phyloP scores from a whole-genome alignment of 1,140 invertebrate species.

The Amyelois transitella region DNA sequence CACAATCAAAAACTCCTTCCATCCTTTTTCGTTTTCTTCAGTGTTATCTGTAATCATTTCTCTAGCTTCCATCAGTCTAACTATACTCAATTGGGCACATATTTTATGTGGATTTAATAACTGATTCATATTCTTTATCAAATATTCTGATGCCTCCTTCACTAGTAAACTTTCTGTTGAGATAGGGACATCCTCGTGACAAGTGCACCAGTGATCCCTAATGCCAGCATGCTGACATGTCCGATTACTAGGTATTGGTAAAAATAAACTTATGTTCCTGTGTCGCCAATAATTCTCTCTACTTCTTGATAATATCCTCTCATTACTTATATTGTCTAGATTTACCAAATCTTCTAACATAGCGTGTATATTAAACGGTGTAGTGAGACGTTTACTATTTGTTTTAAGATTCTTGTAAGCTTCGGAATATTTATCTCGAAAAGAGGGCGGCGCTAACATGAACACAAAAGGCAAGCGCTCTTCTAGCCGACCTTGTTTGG shows the following conservation, averaged over 20 bases:
- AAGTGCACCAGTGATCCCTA: conserved; percentile 87
- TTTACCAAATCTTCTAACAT: conserved; percentile 67
- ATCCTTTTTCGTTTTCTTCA: conserved; percentile 13
- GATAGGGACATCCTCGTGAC: conserved; percentile 74
- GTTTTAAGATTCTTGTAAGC: conserved; percentile 78
- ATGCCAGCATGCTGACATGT: conserved; percentile 85
- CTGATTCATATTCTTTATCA: conserved; percentile 72
- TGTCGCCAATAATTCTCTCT: conserved; percentile 19
- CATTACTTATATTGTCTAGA: conserved; percentile 31
- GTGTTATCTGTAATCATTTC: conserved; percentile 1
- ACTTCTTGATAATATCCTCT: conserved; percentile 28
- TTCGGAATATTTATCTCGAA: conserved; percentile 77
- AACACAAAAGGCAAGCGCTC: conserved; percentile 90
- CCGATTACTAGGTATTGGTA: conserved; percentile 78
- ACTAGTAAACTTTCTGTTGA: conserved; percentile 58
- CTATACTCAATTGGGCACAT: conserved; percentile 1
- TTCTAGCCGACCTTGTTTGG: conserved; percentile 89
- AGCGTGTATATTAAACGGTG: conserved; percentile 87
- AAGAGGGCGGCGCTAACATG: conserved; percentile 83
- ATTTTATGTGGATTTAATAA: neutral
- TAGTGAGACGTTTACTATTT: conserved; percentile 86
- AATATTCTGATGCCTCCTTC: conserved; percentile 63
- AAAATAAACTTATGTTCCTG: conserved; percentile 84
- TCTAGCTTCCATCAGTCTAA: neutral
- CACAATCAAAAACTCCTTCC: conserved; percentile 76